Evolutionary conservation across 2,797 vertebrate species (phyloP).

Genomic region (Erithacus rubecula): DNA sequence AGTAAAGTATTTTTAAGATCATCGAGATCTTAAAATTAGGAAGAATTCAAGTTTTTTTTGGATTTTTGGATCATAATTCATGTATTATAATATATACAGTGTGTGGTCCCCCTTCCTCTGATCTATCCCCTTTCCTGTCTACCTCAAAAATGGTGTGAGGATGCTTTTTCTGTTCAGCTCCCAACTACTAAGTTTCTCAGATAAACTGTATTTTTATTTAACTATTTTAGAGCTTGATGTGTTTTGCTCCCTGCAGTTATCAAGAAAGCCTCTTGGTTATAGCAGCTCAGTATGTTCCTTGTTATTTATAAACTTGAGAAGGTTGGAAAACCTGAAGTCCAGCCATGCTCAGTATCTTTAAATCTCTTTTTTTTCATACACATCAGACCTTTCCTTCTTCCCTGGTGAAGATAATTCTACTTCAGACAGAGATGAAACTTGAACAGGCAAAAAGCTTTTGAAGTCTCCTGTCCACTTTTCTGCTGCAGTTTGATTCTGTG

Average conservation of each 20-base stretch:
- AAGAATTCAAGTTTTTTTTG: background rate
- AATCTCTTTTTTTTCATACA: background rate
- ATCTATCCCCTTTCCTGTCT: background rate
- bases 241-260: background rate
- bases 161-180: background rate
- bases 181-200: background rate
- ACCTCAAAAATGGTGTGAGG: background rate
- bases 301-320: background rate
- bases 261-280: background rate
- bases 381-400: background rate
- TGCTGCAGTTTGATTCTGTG: background rate
- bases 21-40: background rate
- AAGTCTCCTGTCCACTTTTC: background rate
- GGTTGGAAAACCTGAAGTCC: background rate
- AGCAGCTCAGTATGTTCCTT: background rate
- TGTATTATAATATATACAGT: background rate
- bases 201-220: background rate
- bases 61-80: background rate
- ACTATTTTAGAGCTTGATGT: background rate
- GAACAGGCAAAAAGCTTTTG: background rate
- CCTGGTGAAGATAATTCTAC: background rate
- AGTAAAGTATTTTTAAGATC: background rate
- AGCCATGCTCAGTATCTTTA: background rate
- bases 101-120: background rate
- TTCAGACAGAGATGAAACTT: background rate